Evolutionary conservation across 2,797 vertebrate species (phyloP).

Genomic region (Peromyscus nudipes): DNA sequence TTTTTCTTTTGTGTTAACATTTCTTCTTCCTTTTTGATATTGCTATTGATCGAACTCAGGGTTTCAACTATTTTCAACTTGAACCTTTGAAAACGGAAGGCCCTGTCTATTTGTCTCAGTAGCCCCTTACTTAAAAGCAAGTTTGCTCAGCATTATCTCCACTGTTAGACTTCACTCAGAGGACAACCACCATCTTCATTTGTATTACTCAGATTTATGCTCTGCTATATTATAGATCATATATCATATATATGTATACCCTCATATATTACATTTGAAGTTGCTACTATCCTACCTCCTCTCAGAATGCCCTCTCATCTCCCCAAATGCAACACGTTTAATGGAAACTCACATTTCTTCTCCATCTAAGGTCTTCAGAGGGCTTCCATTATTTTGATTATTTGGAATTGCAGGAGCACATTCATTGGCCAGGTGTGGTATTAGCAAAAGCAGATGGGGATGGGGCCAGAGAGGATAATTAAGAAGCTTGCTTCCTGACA

Average conservation of each 20-base stretch:
- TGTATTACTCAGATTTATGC: not conserved
- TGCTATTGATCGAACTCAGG: not conserved
- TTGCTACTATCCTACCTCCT: not conserved
- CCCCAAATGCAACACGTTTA: not conserved
- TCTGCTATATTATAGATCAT: not conserved
- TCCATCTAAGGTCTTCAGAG: not conserved
- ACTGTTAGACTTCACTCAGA: not conserved
- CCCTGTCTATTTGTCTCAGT: not conserved
- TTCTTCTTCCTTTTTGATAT: not conserved
- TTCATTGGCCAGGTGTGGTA: slow-evolving; percentile 39
- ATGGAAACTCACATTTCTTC: slow-evolving; percentile 41
- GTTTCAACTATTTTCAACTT: slow-evolving; percentile 11
- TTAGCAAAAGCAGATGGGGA: slow-evolving; percentile 45
- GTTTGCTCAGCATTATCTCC: not conserved
- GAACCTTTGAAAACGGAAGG: not conserved
- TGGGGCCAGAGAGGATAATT: slow-evolving; percentile 1
- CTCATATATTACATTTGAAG: not conserved
- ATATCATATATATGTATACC: not conserved
- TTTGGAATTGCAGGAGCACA: not conserved
- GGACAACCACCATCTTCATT: not conserved
- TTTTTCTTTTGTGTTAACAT: slow-evolving; percentile 8
- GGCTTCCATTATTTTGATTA: slow-evolving; percentile 35
- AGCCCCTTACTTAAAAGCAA: not conserved
- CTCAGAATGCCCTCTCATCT: not conserved
- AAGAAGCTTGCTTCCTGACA: slow-evolving; percentile 6